These are phyloP conservation scores for Ptiloglossa arizonensis DNA, from an alignment of 1,140 invertebrate genomes.

Conservation along the genomic window DNA sequence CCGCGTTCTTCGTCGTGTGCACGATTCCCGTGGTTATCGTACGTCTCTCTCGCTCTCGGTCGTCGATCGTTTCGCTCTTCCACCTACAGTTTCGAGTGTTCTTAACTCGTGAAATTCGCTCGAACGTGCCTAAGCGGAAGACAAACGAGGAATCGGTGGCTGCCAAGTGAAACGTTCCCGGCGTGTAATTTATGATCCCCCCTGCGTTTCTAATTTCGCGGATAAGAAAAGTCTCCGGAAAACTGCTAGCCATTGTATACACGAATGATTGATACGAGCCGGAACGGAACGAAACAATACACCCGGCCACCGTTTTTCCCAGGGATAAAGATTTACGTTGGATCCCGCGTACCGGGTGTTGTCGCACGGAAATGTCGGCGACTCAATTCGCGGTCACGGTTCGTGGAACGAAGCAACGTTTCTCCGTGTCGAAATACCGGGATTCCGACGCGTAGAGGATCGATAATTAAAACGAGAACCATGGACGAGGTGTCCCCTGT, in stretches of 20 bases:
- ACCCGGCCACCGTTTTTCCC: neutral
- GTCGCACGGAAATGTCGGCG: neutral
- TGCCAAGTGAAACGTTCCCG: neutral
- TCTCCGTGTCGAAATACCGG: too few species aligned
- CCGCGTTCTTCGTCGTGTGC: neutral
- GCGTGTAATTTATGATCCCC: conserved; percentile 27
- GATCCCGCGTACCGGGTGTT: neutral
- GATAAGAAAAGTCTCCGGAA: conserved; percentile 31
- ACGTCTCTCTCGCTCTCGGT: too few species aligned
- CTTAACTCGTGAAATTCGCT: neutral
- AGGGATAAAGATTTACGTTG: conserved; percentile 24
- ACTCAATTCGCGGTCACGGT: neutral
- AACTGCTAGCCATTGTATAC: conserved; percentile 3
- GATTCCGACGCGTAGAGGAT: too few species aligned
- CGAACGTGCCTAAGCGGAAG: neutral
- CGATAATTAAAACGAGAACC: neutral
- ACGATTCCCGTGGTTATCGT: too few species aligned
- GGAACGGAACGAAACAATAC: conserved; percentile 23
- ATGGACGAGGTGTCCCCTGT: neutral
- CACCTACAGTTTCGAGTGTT: too few species aligned
- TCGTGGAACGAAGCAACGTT: too few species aligned
- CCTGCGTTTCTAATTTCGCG: conserved; percentile 20
- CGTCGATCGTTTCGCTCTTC: too few species aligned
- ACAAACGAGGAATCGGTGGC: conserved; percentile 1
- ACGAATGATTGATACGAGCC: conserved; percentile 34